Evolutionary conservation across 2,797 vertebrate species (phyloP), one percentile per base, ranked within the genome.

Genomic region (Hippopotamyrus pictus): DNA sequence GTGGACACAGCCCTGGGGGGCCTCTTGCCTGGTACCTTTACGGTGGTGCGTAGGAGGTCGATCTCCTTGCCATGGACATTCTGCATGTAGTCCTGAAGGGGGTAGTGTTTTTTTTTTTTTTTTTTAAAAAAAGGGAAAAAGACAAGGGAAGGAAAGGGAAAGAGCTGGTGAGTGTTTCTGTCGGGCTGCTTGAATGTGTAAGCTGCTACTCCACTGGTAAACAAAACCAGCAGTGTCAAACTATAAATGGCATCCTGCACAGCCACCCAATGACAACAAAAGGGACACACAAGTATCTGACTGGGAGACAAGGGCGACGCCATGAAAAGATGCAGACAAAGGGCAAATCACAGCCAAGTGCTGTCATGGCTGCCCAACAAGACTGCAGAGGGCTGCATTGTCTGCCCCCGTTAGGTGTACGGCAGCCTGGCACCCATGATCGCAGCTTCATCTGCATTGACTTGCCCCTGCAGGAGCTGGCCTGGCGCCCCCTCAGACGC

Each of bases 271-370:
- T 22, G 53, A 46, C 9, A 53, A 86, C 59, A 62, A 79, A n/a
- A 79, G 50, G 41, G 17, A 25, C 46, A 37, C 22, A 14, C 54
- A 33, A 25, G 86, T n/a, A 65, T 54, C 50, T 88, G 65, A 3
- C 50, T 53, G 73, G 89, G 59, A 76, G 65, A 54, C 41, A 22
- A 79, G 25, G 89, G 59, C 29, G 83, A 86, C 19, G 33, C 46
- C 2, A 44, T 92, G 93, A 92, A 92, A 91, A 92, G 93, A 97
- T 96, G 96, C 97, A 97, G 96, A 97, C 97, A 96, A 96, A 96
- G 97, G 97, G 96, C 97, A 97, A 98, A 98, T 98, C 97, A 97
- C 97, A 98, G 97, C 97, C 97, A 97, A 98, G 97, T 97, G 97
- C 96, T 98, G 97, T 98, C 97, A 93, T 97, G 96, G 96, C 95